Evolutionary conservation across 2,113 vertebrate genomes (phyloP), one percentile per base, ranked within the genome.

Genomic region (Phainopepla nitens): DNA sequence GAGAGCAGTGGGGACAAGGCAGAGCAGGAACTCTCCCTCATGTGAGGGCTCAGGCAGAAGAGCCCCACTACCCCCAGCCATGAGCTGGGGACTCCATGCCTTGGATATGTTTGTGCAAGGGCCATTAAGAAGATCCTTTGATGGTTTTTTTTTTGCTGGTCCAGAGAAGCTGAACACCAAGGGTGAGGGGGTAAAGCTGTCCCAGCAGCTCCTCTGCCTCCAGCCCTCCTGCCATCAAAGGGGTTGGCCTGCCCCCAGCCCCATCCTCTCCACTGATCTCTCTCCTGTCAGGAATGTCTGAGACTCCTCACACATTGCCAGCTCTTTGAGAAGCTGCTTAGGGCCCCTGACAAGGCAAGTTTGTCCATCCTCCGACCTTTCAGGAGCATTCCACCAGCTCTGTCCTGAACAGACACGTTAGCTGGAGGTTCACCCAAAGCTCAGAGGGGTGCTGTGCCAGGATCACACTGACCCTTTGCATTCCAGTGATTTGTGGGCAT

Each of bases 401-500:
- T 62, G 50, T 15, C 54, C 64, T 25, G 35, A 75, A 7, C 61
- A 68, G 29, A 17, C 18, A 8, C 36, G 3, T 33, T 9, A 41
- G 42, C 49, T 47, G 76, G 41, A 60, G 80, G 53, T 22, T 78
- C 65, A 47, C 15, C 29, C 19, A 36, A 21, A 44, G 39, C 20
- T 51, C 29, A 4, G 1, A 31, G 25, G 49, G 50, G 11, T 39
- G 66, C 25, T 11, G 49, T 44, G 53, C 13, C 9, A 33, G 57
- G 35, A 11, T 22, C 23, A 9, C 24, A 1, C 0, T 0, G 35
- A 29, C 28, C 50, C 15, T n/a, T 68, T 19, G 27, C 27, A 8
- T 25, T 5, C 68, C 42, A 7, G 45, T 3, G 39, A 6, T 19
- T 3, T 29, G 27, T 45, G 7, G 5, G 24, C 47, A 24, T 5